Base-by-base conservation (phyloP, 2,113 vertebrate species). In the Nicator chloris region DNA sequence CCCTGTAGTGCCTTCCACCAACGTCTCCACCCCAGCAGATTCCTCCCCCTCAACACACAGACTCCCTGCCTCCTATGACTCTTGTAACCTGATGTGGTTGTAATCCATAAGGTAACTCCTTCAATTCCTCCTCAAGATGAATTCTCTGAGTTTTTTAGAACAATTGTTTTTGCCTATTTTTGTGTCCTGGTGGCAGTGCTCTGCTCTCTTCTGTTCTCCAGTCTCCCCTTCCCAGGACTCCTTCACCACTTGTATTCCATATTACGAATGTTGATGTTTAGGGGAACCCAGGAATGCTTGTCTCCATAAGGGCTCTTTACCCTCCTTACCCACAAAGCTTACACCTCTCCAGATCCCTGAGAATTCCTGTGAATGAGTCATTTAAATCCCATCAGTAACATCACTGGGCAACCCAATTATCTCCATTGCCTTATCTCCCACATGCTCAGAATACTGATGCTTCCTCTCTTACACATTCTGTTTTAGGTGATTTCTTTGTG, bases 401-500 rank as follows among this genome's bases (percentile, higher is more conserved):
- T 79, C 80, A 53, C 73, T 79, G 82, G 80, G 68, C 72, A 81
- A 84, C 79, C 70, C 82, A 68, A 13, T 66, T 86, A 90, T 90
- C 83, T 95, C 54, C 39, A 21, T 22, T 81, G 45, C 35, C 91
- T 95, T 80, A 24, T 76, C 71, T 92, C 75, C 78, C 60, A 83
- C 57, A 11, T 82, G 86, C 60, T 92, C 64, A 71, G 80, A 86
- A 82, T 84, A 75, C 53, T 90, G 73, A 96, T 96, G 78, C 75
- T 84, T 78, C 56, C 56, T 75, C 81, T 91, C 31, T 76, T 91
- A 69, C 75, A 66, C 28, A 10, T 14, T 72, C 81, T 66, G 60
- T 88, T 80, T 18, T 82, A 99, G 99, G 98, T 99, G 28, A 99
- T 99, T 96, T 98, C 97, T 37, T 93, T 99, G 66, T 99, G 99